These are phyloP conservation scores for Papilio aristodemus DNA, from an alignment of 1,140 invertebrate genomes.

Conservation along the genomic window DNA sequence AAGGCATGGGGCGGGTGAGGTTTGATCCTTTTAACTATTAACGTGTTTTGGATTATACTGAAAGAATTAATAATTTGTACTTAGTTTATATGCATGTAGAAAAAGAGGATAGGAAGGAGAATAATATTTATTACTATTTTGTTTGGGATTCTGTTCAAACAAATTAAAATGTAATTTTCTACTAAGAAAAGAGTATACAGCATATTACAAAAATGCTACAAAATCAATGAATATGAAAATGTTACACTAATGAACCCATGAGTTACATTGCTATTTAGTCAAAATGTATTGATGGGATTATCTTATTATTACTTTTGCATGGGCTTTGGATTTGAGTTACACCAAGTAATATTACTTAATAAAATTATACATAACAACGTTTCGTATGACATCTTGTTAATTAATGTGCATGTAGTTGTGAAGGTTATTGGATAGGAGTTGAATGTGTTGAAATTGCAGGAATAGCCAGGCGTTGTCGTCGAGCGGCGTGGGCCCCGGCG, in stretches of 20 bases:
- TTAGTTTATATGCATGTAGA: background rate
- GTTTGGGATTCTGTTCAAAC: background rate
- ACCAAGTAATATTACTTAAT: background rate
- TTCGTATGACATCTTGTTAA: too few relatives aligned
- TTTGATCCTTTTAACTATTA: too few relatives aligned
- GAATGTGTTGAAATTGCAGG: slow-evolving; percentile 49
- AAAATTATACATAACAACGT: background rate
- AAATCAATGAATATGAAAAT: background rate
- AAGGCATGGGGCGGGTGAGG: background rate
- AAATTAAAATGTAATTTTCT: background rate
- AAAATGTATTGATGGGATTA: background rate
- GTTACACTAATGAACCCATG: background rate
- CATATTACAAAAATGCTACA: background rate
- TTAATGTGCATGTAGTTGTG: background rate
- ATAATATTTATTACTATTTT: background rate
- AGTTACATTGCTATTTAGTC: background rate
- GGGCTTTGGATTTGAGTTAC: slow-evolving; percentile 11
- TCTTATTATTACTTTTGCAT: background rate
- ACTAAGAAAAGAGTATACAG: background rate
- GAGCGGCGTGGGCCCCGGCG: slow-evolving; percentile 56
- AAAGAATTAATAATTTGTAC: background rate
- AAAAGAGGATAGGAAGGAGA: background rate
- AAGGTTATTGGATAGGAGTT: background rate
- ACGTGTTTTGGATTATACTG: too few relatives aligned
- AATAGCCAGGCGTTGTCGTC: slow-evolving; percentile 69